Evolutionary conservation across 2,797 vertebrate genomes (phyloP), one percentile per base, ranked within the genome.

Genomic region (Mallotus villosus): DNA sequence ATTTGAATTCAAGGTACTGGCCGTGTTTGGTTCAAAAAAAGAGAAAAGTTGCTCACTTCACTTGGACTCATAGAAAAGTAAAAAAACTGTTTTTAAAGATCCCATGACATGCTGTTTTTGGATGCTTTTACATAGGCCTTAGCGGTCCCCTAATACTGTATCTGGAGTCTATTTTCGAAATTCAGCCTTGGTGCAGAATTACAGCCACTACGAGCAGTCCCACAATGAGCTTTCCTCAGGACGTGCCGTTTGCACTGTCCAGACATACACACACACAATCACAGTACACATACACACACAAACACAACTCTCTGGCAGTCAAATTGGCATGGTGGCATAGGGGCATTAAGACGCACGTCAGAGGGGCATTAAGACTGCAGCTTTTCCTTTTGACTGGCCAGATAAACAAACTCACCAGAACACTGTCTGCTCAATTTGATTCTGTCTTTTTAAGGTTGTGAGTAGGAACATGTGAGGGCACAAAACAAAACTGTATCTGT

Each of bases 361-460:
- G 63, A 55, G 80, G 61, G 25, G 72, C 61, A 88, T 78, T 78
- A 84, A 75, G 73, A 82, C 75, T 66, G 71, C 65, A 72, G 60
- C 67, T 72, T 66, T 61, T 24, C 37, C 11, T 74, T 70, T 67
- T 73, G 71, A 41, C 29, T 75, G 67, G 68, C 78, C 71, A 46
- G 65, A 78, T 78, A 77, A 86, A 86, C 84, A 83, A 75, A 49
- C 46, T 49, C 46, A 16, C 46, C 14, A 81, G 72, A 74, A 79
- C 78, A 81, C 76, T 76, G 83, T 85, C 88, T 78, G 59, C 67
- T 73, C 68, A 59, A 53, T 37, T 5, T 70, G 74, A 77, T 72
- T 74, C 67, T 78, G 72, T 84, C 86, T 89, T 89, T 85, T 82
- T 82, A 81, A 79, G 78, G 74, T 76, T 73, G 70, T 84, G 81